A percentile compares a stretch with the other conserved stretches of the same genome.
These are phyloP conservation scores for Drosophila mayri DNA, from an alignment of 1,140 invertebrate species.

Conservation along the genomic window DNA sequence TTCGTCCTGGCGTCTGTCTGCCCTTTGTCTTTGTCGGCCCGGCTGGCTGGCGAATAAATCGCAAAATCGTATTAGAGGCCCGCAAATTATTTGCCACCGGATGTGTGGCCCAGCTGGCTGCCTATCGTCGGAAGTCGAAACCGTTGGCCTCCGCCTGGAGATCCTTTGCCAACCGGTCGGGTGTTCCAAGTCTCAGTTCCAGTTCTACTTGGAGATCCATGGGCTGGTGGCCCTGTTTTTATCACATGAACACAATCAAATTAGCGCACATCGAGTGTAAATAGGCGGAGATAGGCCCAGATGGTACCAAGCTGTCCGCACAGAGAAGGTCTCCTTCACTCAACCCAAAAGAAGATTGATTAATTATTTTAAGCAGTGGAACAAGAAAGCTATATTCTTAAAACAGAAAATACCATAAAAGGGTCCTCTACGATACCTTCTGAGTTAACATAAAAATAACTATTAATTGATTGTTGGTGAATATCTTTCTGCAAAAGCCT, in stretches of 20 bases:
- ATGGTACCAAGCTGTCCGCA: constrained; percentile 36
- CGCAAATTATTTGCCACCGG: constrained; percentile 79
- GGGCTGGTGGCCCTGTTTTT: constrained; percentile 56
- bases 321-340: not conserved
- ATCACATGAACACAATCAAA: constrained; percentile 83
- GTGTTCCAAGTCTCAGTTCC: constrained; percentile 3
- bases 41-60: constrained; percentile 78
- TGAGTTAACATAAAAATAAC: not conserved
- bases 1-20: constrained; percentile 18
- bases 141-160: constrained; percentile 24
- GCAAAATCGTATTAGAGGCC: constrained; percentile 71
- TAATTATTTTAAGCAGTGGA: not conserved
- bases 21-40: constrained; percentile 64
- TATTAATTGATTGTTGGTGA: not conserved
- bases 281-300: constrained; percentile 72
- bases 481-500: not conserved
- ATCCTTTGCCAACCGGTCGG: constrained; percentile 2
- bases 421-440: not conserved
- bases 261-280: constrained; percentile 83
- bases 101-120: constrained; percentile 65
- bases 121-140: constrained; percentile 43
- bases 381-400: too few species aligned
- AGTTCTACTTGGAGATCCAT: constrained; percentile 20
- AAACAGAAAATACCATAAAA: not conserved
- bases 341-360: constrained; percentile 2